Evolutionary conservation across 2,888 invertebrate genomes (phyloP).

Genomic region (Lepetodrilus schrolli): DNA sequence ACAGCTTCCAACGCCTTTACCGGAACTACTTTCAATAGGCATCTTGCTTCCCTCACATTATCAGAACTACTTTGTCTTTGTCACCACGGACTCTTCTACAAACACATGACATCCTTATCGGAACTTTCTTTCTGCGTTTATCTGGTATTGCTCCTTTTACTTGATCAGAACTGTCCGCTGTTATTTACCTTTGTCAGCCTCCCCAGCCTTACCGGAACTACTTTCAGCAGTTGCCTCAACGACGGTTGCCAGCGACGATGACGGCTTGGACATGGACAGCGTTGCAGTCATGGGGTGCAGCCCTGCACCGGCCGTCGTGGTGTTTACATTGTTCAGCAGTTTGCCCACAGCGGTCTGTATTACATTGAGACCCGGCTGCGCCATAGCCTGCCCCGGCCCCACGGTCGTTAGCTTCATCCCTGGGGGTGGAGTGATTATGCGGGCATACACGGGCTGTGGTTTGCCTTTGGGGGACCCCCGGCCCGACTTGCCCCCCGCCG

Average conservation of each 20-base stretch:
- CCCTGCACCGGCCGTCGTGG: not conserved
- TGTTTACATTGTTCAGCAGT: constrained; percentile 12
- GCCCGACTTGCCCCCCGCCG: constrained; percentile 48
- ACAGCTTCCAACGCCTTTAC: no score
- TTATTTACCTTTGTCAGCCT: not conserved
- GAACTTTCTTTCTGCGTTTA: no score
- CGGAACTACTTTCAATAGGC: no score
- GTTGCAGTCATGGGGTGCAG: constrained; percentile 34
- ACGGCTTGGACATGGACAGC: not conserved
- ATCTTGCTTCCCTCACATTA: not conserved
- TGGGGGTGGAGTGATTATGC: constrained; percentile 70
- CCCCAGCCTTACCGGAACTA: no score
- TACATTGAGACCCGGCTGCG: constrained; percentile 33
- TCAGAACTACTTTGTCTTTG: not conserved
- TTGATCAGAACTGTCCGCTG: not conserved
- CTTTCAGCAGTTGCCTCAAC: not conserved
- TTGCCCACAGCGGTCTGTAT: constrained; percentile 35
- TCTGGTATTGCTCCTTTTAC: no score
- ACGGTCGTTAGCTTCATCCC: constrained; percentile 63
- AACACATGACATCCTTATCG: no score
- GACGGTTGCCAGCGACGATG: not conserved
- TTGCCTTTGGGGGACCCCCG: constrained; percentile 62
- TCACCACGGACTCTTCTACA: not conserved
- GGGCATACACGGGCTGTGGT: constrained; percentile 69
- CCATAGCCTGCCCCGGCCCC: constrained; percentile 40